A percentile compares a stretch with the other conserved stretches of the same genome.
These are phyloP conservation scores for Halocynthia aurantium DNA, from an alignment of 23 tunicate species.

Conservation along the genomic window DNA sequence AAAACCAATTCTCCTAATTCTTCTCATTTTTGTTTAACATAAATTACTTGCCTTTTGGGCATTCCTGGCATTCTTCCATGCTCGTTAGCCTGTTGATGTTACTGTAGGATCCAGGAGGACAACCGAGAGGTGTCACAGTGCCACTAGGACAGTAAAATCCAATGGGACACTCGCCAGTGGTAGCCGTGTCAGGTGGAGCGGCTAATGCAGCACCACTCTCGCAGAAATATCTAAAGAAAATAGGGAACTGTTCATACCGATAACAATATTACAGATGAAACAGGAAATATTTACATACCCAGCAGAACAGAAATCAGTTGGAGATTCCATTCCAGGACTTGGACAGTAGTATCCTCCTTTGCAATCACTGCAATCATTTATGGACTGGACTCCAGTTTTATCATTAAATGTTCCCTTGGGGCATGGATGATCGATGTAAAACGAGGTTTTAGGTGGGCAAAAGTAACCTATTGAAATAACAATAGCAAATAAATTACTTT, in stretches of 20 bases:
- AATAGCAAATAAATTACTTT: not conserved
- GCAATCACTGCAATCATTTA: constrained; percentile 48
- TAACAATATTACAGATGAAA: not conserved
- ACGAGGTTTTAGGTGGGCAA: constrained; percentile 57
- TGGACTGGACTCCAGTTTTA: constrained; percentile 31
- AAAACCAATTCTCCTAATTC: too few species aligned
- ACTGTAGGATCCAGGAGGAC: constrained; percentile 81
- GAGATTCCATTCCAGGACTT: constrained; percentile 12
- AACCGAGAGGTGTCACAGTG: constrained; percentile 50
- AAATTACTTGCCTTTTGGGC: constrained; percentile 37
- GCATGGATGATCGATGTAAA: constrained; percentile 46
- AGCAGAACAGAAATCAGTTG: constrained; percentile 28
- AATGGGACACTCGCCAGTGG: constrained; percentile 60
- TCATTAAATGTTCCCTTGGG: constrained; percentile 63
- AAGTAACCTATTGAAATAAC: constrained; percentile 44
- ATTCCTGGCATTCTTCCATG: constrained; percentile 59
- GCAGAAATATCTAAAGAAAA: constrained; percentile 60
- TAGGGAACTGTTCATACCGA: not conserved
- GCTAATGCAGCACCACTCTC: constrained; percentile 38
- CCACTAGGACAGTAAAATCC: constrained; percentile 78
- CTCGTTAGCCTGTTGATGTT: constrained; percentile 1
- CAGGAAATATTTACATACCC: constrained; percentile 31
- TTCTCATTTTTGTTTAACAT: not conserved
- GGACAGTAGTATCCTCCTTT: constrained; percentile 75
- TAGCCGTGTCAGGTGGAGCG: constrained; percentile 50